Conservation (phyloP, 92 coral and sea anemone genomes). For the Isaurus tuberculatus region DNA sequence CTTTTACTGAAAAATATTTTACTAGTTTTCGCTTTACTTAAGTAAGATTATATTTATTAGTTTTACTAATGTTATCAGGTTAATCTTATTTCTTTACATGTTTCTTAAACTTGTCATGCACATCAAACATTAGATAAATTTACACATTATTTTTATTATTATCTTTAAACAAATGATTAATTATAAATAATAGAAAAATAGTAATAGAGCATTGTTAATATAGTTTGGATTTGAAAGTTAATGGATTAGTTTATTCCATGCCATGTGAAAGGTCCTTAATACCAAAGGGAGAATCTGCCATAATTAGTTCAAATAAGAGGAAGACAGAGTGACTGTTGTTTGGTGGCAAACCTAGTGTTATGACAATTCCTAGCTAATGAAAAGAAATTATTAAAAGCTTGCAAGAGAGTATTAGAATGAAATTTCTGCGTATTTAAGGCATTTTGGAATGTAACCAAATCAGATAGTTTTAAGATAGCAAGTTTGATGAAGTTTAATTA, state of each 20-base stretch:
- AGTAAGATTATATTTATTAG: not conserved
- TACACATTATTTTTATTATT: slow-evolving; percentile 15
- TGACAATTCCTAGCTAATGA: slow-evolving; percentile 24
- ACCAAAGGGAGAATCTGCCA: slow-evolving; percentile 24
- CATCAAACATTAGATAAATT: slow-evolving; percentile 17
- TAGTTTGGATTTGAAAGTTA: slow-evolving; percentile 23
- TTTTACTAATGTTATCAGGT: slow-evolving; percentile 7
- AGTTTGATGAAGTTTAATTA: not conserved
- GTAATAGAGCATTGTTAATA: slow-evolving; percentile 9
- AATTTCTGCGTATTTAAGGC: slow-evolving; percentile 9
- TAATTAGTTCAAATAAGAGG: slow-evolving; percentile 23
- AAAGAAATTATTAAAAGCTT: slow-evolving; percentile 19
- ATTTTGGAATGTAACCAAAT: slow-evolving; percentile 17
- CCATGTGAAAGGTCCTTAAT: slow-evolving; percentile 25
- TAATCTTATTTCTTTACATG: slow-evolving; percentile 7
- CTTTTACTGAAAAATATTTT: slow-evolving; percentile 13
- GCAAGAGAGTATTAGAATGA: slow-evolving; percentile 7
- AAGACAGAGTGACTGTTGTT: slow-evolving; percentile 23
- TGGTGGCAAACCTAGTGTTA: slow-evolving; percentile 26
- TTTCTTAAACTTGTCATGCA: slow-evolving; percentile 16
- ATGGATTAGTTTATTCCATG: slow-evolving; percentile 16
- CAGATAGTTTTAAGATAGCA: slow-evolving; percentile 6
- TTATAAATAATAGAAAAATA: slow-evolving; percentile 15
- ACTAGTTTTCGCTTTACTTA: slow-evolving; percentile 9
- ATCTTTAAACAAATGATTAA: slow-evolving; percentile 15